Evolutionary conservation across 2,888 invertebrate species (phyloP).

Genomic region (Eurois occulta): DNA sequence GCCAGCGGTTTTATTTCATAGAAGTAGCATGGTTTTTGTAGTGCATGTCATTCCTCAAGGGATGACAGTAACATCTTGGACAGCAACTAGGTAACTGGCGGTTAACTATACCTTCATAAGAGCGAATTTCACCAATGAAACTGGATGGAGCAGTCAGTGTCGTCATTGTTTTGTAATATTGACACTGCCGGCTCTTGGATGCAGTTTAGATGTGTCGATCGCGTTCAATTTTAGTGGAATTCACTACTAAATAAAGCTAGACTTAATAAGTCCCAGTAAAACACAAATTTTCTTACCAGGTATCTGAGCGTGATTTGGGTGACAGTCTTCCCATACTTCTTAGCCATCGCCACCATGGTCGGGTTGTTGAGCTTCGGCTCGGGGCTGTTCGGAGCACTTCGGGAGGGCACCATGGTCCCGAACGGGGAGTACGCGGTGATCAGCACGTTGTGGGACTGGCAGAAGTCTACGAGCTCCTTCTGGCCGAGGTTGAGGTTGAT

Average conservation of each 20-base stretch:
- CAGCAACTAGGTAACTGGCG: too few species aligned
- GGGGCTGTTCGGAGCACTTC: conserved; percentile 82
- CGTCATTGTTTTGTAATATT: background rate
- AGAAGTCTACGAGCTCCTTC: conserved; percentile 91
- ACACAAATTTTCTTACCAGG: conserved; percentile 58
- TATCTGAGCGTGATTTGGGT: conserved; percentile 89
- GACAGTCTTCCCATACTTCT: conserved; percentile 92
- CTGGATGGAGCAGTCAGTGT: background rate
- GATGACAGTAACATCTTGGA: too few species aligned
- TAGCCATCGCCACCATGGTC: conserved; percentile 88
- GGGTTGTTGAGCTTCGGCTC: conserved; percentile 90
- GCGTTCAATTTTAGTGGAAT: background rate
- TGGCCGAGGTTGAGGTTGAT: conserved; percentile 92
- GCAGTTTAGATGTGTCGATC: background rate
- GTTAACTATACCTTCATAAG: too few species aligned
- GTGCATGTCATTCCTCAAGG: too few species aligned
- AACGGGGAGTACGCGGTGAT: conserved; percentile 93
- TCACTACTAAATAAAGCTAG: background rate
- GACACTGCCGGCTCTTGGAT: background rate
- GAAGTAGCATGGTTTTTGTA: too few species aligned
- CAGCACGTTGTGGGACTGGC: conserved; percentile 90
- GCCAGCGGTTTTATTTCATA: too few species aligned
- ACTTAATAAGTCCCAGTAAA: background rate
- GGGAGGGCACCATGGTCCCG: conserved; percentile 89
- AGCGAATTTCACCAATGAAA: too few species aligned